A percentile compares a stretch with the other conserved stretches of the same genome.
Conservation (phyloP, 2,888 invertebrate species). For the Spatulosminthurus flaviceps region DNA sequence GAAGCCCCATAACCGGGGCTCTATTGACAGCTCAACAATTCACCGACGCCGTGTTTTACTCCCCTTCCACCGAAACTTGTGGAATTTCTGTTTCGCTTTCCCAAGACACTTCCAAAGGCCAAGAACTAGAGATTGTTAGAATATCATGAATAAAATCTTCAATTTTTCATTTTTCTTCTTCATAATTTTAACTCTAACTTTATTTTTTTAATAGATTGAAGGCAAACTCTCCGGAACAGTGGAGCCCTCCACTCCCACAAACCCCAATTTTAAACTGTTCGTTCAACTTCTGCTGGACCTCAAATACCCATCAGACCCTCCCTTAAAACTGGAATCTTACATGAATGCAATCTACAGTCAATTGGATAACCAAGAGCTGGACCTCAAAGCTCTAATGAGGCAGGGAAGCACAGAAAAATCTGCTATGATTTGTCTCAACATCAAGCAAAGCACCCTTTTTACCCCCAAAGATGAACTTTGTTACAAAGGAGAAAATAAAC, state of each 20-base stretch:
- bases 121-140: constrained; percentile 51
- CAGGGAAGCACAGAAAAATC: not conserved
- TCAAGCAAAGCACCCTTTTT: constrained; percentile 40
- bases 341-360: not conserved
- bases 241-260: not conserved
- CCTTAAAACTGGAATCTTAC: constrained; percentile 1
- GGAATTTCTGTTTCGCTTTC: constrained; percentile 50
- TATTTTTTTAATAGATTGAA: constrained; percentile 25
- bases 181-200: no score
- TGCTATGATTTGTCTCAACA: constrained; percentile 53
- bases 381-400: constrained; percentile 10
- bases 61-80: constrained; percentile 59
- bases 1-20: constrained; percentile 42
- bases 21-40: constrained; percentile 55
- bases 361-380: constrained; percentile 18
- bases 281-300: not conserved
- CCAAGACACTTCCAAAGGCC: constrained; percentile 47
- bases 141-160: not conserved
- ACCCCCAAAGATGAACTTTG: constrained; percentile 54
- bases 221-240: constrained; percentile 25
- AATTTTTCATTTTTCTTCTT: not conserved
- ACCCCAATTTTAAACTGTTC: not conserved
- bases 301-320: constrained; percentile 3
- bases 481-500: constrained; percentile 58
- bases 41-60: constrained; percentile 50